Percentiles rank a stretch among this genome's conserved stretches.
Evolutionary conservation across 2,797 vertebrate genomes (phyloP).

Genomic region (Scolopax rusticola): DNA sequence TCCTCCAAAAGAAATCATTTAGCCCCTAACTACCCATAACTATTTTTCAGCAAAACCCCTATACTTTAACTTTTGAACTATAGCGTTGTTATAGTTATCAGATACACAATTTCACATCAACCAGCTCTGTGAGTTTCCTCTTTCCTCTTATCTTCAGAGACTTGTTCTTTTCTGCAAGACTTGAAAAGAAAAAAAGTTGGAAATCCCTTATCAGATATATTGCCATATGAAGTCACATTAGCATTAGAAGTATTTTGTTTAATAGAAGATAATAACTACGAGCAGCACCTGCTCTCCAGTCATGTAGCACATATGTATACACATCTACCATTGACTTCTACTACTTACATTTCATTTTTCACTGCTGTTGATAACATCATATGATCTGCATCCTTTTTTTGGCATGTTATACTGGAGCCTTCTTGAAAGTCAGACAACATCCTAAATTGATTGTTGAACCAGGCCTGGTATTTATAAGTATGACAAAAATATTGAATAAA

Average conservation of each 20-base stretch:
- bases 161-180: neutral
- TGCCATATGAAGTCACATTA: neutral
- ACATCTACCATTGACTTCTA: too few relatives aligned
- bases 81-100: neutral
- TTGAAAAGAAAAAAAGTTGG: neutral
- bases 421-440: neutral
- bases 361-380: neutral
- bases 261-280: neutral
- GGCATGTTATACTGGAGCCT: neutral
- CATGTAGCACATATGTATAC: neutral
- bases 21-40: neutral
- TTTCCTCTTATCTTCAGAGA: neutral
- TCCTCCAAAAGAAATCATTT: neutral
- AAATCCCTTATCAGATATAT: neutral
- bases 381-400: rapidly evolving
- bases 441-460: neutral
- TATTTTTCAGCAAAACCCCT: neutral
- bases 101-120: neutral
- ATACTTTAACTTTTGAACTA: neutral
- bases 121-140: neutral
- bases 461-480: neutral
- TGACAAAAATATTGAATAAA: neutral
- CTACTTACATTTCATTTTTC: neutral
- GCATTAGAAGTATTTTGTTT: neutral
- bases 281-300: neutral